These are phyloP conservation scores for Manis javanica DNA, from an alignment of 2,797 vertebrate species.

Conservation along the genomic window DNA sequence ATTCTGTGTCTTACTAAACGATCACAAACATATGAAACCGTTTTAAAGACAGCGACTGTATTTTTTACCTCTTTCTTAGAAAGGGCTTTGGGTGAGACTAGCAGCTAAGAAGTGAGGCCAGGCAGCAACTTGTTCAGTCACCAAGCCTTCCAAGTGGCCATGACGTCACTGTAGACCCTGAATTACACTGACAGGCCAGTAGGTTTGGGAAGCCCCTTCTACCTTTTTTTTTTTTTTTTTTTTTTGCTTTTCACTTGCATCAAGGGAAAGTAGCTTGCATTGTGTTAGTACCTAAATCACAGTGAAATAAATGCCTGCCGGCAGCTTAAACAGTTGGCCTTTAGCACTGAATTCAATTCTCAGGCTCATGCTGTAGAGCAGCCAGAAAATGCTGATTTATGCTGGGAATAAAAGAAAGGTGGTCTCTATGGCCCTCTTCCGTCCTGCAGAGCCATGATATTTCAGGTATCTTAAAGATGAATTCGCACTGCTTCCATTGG, in stretches of 20 bases:
- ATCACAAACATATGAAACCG: not conserved
- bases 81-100: not conserved
- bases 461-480: slow-evolving; percentile 60
- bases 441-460: not conserved
- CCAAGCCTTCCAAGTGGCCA: not conserved
- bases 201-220: not conserved
- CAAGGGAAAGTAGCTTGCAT: not conserved
- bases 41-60: slow-evolving; percentile 48
- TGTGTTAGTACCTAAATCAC: slow-evolving; percentile 33
- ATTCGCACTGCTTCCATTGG: slow-evolving; percentile 3
- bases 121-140: slow-evolving; percentile 44
- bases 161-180: not conserved
- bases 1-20: slow-evolving; percentile 32
- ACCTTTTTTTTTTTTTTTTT: not conserved
- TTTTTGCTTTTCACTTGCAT: slow-evolving; percentile 39
- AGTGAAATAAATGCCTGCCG: slow-evolving; percentile 58
- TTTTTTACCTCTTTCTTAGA: not conserved
- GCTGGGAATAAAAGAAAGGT: slow-evolving; percentile 58
- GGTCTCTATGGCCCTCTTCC: not conserved
- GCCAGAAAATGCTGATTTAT: slow-evolving; percentile 61
- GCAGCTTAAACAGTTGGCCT: slow-evolving; percentile 52
- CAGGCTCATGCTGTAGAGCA: not conserved
- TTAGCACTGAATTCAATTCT: not conserved
- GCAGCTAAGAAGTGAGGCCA: not conserved
- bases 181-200: not conserved